phyloP scores from a whole-genome alignment of 2,888 invertebrate species.

The Ariolimax columbianus region DNA sequence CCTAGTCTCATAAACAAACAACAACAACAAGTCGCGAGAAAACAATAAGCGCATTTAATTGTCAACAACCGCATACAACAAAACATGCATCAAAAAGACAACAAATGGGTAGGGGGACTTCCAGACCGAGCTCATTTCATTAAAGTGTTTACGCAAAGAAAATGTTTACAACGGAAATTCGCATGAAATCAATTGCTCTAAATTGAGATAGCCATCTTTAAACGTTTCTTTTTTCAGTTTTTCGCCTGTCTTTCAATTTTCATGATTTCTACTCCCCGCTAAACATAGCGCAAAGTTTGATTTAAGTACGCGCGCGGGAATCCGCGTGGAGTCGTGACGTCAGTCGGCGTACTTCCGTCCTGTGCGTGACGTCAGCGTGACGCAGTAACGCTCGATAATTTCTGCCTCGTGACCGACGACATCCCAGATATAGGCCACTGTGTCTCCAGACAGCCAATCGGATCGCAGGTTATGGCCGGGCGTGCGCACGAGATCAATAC shows the following conservation, averaged over 20 bases:
- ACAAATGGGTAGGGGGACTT: not conserved
- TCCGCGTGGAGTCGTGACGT: conserved; percentile 41
- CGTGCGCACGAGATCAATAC: conserved; percentile 45
- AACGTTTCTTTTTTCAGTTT: not conserved
- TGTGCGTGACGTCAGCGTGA: conserved; percentile 37
- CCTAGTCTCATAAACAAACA: not conserved
- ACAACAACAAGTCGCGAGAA: not conserved
- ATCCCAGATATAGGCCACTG: conserved; percentile 41
- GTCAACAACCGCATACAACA: not conserved
- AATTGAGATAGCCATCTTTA: not conserved
- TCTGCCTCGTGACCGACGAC: conserved; percentile 45
- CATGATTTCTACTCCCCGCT: not conserved
- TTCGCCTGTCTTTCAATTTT: not conserved
- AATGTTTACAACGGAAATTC: conserved; percentile 38
- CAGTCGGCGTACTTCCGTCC: conserved; percentile 35
- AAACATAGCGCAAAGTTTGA: conserved; percentile 12
- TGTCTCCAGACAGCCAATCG: conserved; percentile 32
- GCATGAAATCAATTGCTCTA: conserved; percentile 26
- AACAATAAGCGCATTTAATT: not conserved
- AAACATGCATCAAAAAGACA: not conserved
- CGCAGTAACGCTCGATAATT: conserved; percentile 44
- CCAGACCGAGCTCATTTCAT: not conserved
- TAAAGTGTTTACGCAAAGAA: conserved; percentile 39
- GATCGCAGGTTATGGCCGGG: conserved; percentile 16
- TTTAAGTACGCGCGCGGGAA: conserved; percentile 28